Evolutionary conservation across 2,888 invertebrate genomes (phyloP).

Genomic region (Rotaria socialis): DNA sequence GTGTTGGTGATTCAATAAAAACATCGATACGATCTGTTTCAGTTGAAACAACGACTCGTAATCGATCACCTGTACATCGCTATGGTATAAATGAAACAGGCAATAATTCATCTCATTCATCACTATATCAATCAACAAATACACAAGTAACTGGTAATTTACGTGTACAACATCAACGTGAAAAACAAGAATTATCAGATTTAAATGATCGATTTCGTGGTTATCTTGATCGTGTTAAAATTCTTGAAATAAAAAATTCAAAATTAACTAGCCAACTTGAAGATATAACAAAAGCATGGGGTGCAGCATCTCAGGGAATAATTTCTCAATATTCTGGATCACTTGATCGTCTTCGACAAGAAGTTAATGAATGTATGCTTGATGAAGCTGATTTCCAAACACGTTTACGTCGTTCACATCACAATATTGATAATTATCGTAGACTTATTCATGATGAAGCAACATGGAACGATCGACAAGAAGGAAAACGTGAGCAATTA

Average conservation of each 20-base stretch:
- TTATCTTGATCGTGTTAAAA: conserved; percentile 44
- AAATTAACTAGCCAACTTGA: conserved; percentile 43
- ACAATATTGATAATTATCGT: conserved; percentile 33
- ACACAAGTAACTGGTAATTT: neutral
- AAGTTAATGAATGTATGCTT: conserved; percentile 32
- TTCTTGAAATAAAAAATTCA: conserved; percentile 44
- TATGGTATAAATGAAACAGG: neutral
- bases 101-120: neutral
- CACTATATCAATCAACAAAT: neutral
- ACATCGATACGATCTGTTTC: conserved; percentile 1
- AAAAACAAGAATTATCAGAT: conserved; percentile 42
- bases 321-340: neutral
- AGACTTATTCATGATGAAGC: conserved; percentile 6
- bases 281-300: conserved; percentile 44
- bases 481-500: conserved; percentile 26
- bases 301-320: conserved; percentile 38
- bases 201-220: conserved; percentile 46
- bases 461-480: conserved; percentile 16
- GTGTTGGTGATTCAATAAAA: neutral
- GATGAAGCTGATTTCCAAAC: conserved; percentile 22
- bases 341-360: conserved; percentile 25
- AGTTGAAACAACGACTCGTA: neutral
- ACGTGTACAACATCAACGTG: conserved; percentile 39
- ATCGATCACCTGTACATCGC: neutral
- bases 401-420: conserved; percentile 33